Evolutionary conservation across 2,797 vertebrate species (phyloP).

Genomic region (Gymnodraco acuticeps): DNA sequence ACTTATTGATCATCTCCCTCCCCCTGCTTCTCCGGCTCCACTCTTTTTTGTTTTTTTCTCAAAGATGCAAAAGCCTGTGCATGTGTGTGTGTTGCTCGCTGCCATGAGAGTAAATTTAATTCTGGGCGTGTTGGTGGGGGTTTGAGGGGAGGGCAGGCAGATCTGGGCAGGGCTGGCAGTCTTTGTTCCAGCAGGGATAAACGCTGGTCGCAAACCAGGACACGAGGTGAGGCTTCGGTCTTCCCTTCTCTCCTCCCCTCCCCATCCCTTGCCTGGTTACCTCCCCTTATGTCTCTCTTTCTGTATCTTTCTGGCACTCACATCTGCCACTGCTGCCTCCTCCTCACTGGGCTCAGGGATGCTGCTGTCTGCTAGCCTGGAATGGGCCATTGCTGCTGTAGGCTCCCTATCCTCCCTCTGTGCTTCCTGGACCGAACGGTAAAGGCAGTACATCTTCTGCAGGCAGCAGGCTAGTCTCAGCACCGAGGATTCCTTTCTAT

Average conservation of each 20-base stretch:
- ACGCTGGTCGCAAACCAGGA: constrained; percentile 64
- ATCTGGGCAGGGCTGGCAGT: constrained; percentile 52
- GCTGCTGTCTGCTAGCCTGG: constrained; percentile 65
- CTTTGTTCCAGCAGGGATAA: constrained; percentile 78
- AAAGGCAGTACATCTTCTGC: constrained; percentile 70
- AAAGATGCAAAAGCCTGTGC: constrained; percentile 30
- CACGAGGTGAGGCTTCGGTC: constrained; percentile 80
- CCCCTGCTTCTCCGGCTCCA: constrained; percentile 37
- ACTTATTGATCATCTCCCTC: constrained; percentile 60
- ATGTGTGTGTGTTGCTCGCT: constrained; percentile 33
- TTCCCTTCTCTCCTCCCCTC: constrained; percentile 57
- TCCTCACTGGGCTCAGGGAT: constrained; percentile 75
- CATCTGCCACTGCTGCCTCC: constrained; percentile 50
- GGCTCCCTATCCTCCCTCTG: constrained; percentile 81
- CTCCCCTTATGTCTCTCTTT: constrained; percentile 38
- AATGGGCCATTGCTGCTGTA: constrained; percentile 90
- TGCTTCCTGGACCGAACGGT: constrained; percentile 90
- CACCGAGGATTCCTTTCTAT: constrained; percentile 32
- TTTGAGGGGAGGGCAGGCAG: constrained; percentile 60
- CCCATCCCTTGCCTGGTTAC: constrained; percentile 7
- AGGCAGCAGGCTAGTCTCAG: constrained; percentile 46
- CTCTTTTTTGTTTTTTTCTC: constrained; percentile 23
- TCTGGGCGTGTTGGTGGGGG: constrained; percentile 60
- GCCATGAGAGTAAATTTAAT: constrained; percentile 52
- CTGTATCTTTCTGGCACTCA: constrained; percentile 46